These are phyloP conservation scores for Teinopalpus imperialis DNA, from an alignment of 2,888 invertebrate genomes.

Conservation along the genomic window DNA sequence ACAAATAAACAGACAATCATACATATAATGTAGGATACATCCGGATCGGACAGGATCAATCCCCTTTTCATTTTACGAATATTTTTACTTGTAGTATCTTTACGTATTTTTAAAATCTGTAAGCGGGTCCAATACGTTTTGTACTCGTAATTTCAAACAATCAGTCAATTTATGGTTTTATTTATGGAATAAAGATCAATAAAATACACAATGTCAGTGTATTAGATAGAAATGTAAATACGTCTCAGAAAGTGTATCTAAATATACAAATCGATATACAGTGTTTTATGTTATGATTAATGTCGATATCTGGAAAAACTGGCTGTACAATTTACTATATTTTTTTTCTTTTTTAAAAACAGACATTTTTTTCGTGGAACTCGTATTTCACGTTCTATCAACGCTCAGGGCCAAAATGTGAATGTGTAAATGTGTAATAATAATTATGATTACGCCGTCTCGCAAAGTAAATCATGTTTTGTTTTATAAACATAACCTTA, in stretches of 20 bases:
- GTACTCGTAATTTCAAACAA: neutral
- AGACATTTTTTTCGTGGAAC: slow-evolving; percentile 31
- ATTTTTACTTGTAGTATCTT: too few relatives aligned
- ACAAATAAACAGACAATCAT: too few relatives aligned
- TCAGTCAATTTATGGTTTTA: neutral
- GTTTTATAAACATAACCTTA: slow-evolving; percentile 36
- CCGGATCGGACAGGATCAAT: too few relatives aligned
- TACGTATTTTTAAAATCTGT: too few relatives aligned
- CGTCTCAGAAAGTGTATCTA: slow-evolving; percentile 16
- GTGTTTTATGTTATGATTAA: slow-evolving; percentile 22
- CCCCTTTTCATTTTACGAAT: too few relatives aligned
- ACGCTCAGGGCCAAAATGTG: slow-evolving; percentile 26
- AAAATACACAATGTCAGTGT: slow-evolving; percentile 10
- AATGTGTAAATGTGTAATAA: slow-evolving; percentile 23
- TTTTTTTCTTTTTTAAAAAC: slow-evolving; percentile 25
- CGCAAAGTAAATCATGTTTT: slow-evolving; percentile 36
- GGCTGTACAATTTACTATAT: slow-evolving; percentile 16
- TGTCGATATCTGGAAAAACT: slow-evolving; percentile 21
- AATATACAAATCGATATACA: slow-evolving; percentile 18
- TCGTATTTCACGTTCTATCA: slow-evolving; percentile 33
- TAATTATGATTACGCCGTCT: slow-evolving; percentile 30
- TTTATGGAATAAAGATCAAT: slow-evolving; percentile 1
- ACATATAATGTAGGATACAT: too few relatives aligned
- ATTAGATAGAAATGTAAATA: slow-evolving; percentile 14
- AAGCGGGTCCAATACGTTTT: too few relatives aligned